Base-by-base conservation (phyloP, 2,797 vertebrate genomes). In the Pyrocephalus nanus region DNA sequence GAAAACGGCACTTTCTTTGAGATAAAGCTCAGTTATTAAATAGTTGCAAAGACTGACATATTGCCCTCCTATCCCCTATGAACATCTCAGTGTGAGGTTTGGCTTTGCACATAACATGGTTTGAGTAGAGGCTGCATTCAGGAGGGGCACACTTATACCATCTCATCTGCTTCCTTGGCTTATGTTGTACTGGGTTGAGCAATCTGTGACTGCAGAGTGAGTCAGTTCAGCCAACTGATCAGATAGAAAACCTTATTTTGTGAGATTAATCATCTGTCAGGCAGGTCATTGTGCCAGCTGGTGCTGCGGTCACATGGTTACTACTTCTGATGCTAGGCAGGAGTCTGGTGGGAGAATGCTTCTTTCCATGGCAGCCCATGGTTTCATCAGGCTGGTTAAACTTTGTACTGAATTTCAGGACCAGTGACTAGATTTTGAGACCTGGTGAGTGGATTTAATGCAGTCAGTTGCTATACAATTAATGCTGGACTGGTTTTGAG, bases 291-390 rank as follows among this genome's bases (percentile, higher is more conserved):
- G 70, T 0, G 0, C 83, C 88, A 92, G 76, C 70, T 93, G 83
- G 70, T 83, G 48, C 66, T 1, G 3, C 0, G 0, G 42, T 86
- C 0, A 0, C 22, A 4, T 25, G 54, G 58, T 50, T 61, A 27
- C 54, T 69, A 5, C 80, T 92, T 81, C 26, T 69, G 70, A 80
- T 75, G 34, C 34, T 80, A 10, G 64, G 14, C n/a, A 8, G 11
- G 58, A 65, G 43, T 11, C 50, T 73, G 70, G 73, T 84, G 47
- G 36, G 62, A 69, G 27, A 69, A 18, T 0, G 1, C 17, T 43
- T 54, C 93, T 58, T 72, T 47, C 73, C 3, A 0, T 6, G 1
- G 40, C 22, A 62, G 43, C 30, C 43, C 17, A 2, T 54, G 48
- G 55, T 69, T 72, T 76, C 54, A 72, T 27, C 40, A 57, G n/a